Evolutionary conservation across 2,113 vertebrate genomes (phyloP), one percentile per base, ranked within the genome.

Genomic region (Amia ocellicauda): DNA sequence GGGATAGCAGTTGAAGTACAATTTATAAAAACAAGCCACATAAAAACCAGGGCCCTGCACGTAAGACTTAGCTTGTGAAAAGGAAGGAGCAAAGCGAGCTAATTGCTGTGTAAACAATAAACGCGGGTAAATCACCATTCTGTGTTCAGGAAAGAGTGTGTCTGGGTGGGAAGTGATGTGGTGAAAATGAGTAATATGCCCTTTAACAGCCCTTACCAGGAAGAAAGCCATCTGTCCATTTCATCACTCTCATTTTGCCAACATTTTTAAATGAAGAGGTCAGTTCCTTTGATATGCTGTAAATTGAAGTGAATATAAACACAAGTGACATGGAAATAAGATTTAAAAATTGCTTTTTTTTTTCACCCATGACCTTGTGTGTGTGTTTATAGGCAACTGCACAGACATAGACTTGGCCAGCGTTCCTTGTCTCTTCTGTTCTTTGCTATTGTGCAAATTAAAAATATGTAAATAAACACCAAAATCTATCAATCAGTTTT

Each of bases 201-300:
- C 63, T 58, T 58, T 56, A 64, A 53, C 10, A 24, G 28, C 19
- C 19, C 7, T 50, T 20, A 65, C 14, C 42, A 19, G 54, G 42
- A 65, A 50, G 43, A 22, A 58, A 57, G 42, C 54, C 63, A 26
- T 65, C 43, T 50, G 63, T 40, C 63, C 43, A n/a, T 27, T 65
- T 56, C 40, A 56, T 28, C 26, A n/a, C 42, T 58, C 20, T 1
- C 5, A 26, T 57, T 50, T 31, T 14, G 54, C 20, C 43, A 50
- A 26, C 8, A 4, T 55, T 58, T 55, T n/a, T 19, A 65, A 58
- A 65, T 58, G 63, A 26, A 19, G 13, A 10, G 26, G 42, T 49
- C 9, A 20, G 41, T n/a, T 13, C 4, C 27, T 13, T 41, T 57
- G 53, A 64, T 49, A 43, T 42, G n/a, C 53, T 56, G 41, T 36